phyloP scores from a whole-genome alignment of 92 coral and sea anemone species.

The Palythoa grandiflora region DNA sequence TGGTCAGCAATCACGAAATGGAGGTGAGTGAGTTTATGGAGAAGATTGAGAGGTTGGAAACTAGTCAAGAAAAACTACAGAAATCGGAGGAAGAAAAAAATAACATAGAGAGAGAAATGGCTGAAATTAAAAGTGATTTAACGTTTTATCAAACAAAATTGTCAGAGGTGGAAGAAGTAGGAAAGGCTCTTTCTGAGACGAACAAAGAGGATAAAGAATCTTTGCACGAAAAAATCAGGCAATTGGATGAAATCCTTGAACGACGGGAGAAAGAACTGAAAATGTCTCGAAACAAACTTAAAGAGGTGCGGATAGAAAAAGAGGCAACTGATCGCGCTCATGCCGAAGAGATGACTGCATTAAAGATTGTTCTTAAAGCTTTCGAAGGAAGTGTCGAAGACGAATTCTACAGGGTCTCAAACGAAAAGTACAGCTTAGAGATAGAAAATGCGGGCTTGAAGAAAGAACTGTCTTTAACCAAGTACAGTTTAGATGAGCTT shows the following conservation, averaged over 20 bases:
- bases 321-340: conserved; percentile 27
- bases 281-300: conserved; percentile 55
- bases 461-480: conserved; percentile 63
- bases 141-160: conserved; percentile 60
- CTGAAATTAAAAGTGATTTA: conserved; percentile 58
- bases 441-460: conserved; percentile 67
- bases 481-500: conserved; percentile 63
- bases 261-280: conserved; percentile 57
- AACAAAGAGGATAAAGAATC: conserved; percentile 57
- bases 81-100: conserved; percentile 46
- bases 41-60: conserved; percentile 46
- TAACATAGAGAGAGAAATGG: conserved; percentile 50
- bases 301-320: conserved; percentile 68
- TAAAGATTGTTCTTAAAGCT: conserved; percentile 34
- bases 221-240: conserved; percentile 52
- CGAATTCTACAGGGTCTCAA: conserved; percentile 59
- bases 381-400: conserved; percentile 48
- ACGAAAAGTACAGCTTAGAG: conserved; percentile 74
- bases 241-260: conserved; percentile 64
- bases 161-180: conserved; percentile 69
- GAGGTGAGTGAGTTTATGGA: conserved; percentile 49
- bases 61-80: conserved; percentile 39
- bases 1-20: conserved; percentile 56
- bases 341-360: conserved; percentile 29
- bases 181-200: conserved; percentile 55